A percentile compares a stretch with the other conserved stretches of the same genome.
Evolutionary conservation across 2,888 invertebrate genomes (phyloP).

Genomic region (Zonitis immaculata): DNA sequence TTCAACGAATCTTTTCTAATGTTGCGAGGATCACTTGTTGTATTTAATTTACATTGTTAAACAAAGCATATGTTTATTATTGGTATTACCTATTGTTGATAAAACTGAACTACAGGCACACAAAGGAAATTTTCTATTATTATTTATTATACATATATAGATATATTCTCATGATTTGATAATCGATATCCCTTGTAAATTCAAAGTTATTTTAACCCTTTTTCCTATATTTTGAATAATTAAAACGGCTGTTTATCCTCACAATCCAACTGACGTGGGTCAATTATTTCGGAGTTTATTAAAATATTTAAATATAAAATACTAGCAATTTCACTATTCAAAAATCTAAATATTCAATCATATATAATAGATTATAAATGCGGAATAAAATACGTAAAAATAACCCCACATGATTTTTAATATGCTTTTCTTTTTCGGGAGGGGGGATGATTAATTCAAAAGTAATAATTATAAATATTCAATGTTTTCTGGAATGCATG

Average conservation of each 20-base stretch:
- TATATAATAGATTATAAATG: not conserved
- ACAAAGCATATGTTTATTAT: not conserved
- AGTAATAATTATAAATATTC: not conserved
- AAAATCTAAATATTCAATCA: not conserved
- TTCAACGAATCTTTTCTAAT: not conserved
- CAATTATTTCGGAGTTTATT: slow-evolving; percentile 11
- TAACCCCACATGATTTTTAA: not conserved
- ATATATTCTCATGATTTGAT: slow-evolving; percentile 4
- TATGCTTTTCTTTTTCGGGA: not conserved
- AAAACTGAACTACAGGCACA: not conserved
- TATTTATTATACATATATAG: not conserved
- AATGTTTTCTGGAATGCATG: not conserved
- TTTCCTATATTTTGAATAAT: slow-evolving; percentile 7
- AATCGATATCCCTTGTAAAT: not conserved
- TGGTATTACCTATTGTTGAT: not conserved
- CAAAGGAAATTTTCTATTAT: not conserved
- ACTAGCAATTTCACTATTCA: not conserved
- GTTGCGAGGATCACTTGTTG: not conserved
- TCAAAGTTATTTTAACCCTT: not conserved
- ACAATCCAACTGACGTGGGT: slow-evolving; percentile 13
- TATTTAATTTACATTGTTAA: slow-evolving; percentile 1
- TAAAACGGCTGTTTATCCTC: slow-evolving; percentile 14
- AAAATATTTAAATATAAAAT: not conserved
- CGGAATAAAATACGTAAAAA: not conserved
- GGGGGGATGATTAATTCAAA: too few species aligned